Percentiles rank a stretch among this genome's conserved stretches.
Conservation (phyloP, 2,888 invertebrate species). For the Adelphocoris suturalis region DNA sequence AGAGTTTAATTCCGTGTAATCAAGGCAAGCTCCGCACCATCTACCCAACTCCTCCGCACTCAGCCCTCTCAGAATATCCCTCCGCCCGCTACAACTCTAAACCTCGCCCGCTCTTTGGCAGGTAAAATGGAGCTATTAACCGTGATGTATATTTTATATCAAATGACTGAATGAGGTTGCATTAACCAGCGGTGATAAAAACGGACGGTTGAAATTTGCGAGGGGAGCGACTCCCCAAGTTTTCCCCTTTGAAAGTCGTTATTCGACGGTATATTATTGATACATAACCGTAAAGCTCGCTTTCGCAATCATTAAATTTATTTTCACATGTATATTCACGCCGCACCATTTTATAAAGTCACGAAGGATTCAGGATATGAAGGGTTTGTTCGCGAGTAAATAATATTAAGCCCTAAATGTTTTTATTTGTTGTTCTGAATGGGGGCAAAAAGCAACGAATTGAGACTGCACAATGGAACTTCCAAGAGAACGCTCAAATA, state of each 20-base stretch:
- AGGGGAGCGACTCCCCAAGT: neutral
- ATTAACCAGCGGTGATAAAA: neutral
- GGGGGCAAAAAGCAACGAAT: no score
- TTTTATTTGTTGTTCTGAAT: neutral
- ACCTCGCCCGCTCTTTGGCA: slow-evolving; percentile 8
- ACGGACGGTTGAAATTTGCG: neutral
- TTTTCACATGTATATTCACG: slow-evolving; percentile 11
- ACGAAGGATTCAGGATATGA: neutral
- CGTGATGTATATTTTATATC: slow-evolving; percentile 43
- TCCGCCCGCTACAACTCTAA: neutral
- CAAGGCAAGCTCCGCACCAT: slow-evolving; percentile 19
- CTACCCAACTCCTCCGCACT: neutral
- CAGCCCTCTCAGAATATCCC: no score
- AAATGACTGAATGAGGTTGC: slow-evolving; percentile 30
- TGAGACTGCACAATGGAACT: no score
- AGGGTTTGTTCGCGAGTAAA: neutral
- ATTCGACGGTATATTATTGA: slow-evolving; percentile 3
- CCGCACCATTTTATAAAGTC: neutral
- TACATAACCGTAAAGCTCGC: neutral
- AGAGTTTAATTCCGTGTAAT: slow-evolving; percentile 67
- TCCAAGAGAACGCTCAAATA: no score
- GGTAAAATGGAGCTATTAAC: slow-evolving; percentile 50
- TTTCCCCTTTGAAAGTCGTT: neutral
- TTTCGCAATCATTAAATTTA: neutral
- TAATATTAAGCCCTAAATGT: neutral